Evolutionary conservation across 2,113 vertebrate genomes (phyloP).

Genomic region (Pseudopodoces humilis): DNA sequence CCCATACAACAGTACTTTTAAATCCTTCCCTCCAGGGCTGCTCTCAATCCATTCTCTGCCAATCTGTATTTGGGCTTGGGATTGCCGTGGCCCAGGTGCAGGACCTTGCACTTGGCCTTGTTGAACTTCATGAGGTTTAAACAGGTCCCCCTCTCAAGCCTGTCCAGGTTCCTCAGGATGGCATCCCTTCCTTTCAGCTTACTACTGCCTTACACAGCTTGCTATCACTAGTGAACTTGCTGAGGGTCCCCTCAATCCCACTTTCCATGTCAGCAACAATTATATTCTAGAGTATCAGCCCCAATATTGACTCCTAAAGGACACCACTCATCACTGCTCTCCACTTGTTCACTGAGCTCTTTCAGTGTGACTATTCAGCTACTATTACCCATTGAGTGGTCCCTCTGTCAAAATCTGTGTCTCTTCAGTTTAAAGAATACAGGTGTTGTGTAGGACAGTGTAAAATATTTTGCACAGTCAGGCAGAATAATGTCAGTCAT

Average conservation of each 20-base stretch:
- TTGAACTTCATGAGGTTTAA: not conserved
- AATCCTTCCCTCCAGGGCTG: not conserved
- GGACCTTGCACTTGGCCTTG: not conserved
- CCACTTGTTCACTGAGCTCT: not conserved
- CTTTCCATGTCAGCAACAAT: not conserved
- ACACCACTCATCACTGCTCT: not conserved
- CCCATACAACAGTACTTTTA: accelerated
- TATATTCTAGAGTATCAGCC: not conserved
- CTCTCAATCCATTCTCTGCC: not conserved
- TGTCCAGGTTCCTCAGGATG: not conserved
- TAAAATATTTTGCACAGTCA: not conserved
- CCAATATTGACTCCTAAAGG: not conserved
- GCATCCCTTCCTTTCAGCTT: not conserved
- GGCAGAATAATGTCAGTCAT: not conserved
- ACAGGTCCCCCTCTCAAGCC: not conserved
- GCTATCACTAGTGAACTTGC: not conserved
- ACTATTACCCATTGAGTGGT: not conserved
- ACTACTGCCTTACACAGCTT: not conserved
- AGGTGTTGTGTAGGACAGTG: accelerated
- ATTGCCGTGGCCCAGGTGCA: not conserved
- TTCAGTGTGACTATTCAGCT: not conserved
- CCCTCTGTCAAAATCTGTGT: not conserved
- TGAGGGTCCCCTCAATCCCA: not conserved
- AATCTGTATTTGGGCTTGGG: not conserved
- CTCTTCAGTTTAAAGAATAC: not conserved